Evolutionary conservation across 2,888 invertebrate genomes (phyloP).

Genomic region (Volucella bombylans): DNA sequence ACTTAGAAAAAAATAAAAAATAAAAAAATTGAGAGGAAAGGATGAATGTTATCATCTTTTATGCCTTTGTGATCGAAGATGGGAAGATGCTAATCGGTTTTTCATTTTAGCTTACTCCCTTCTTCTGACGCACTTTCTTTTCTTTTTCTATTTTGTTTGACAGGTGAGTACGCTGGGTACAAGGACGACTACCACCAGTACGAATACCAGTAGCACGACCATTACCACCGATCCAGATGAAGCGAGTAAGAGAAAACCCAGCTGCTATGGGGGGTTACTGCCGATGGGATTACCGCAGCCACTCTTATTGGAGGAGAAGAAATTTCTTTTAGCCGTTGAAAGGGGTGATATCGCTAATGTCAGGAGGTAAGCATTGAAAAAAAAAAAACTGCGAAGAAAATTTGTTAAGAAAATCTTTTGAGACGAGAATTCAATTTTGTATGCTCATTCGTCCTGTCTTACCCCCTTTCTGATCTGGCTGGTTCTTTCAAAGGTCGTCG

Average conservation of each 20-base stretch:
- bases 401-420: background rate
- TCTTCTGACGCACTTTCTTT: conserved; percentile 7
- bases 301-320: conserved; percentile 92
- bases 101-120: background rate
- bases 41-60: conserved; percentile 51
- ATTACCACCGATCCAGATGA: conserved; percentile 27
- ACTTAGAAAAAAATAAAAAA: conserved; percentile 19
- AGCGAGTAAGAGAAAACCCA: conserved; percentile 62
- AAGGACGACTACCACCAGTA: conserved; percentile 1
- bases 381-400: conserved; percentile 1
- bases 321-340: conserved; percentile 95
- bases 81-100: conserved; percentile 61
- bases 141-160: conserved; percentile 38
- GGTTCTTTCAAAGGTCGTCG: background rate
- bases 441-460: background rate
- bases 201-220: background rate
- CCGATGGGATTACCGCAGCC: conserved; percentile 88
- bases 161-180: conserved; percentile 55
- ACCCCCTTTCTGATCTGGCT: too few relatives aligned
- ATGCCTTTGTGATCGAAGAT: conserved; percentile 64
- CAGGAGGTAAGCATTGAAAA: conserved; percentile 85
- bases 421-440: conserved; percentile 19
- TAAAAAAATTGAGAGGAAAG: background rate
- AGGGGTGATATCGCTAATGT: conserved; percentile 95
- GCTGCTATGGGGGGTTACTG: conserved; percentile 81